phyloP scores from a whole-genome alignment of 2,113 vertebrate species.

The Jaculus jaculus region DNA sequence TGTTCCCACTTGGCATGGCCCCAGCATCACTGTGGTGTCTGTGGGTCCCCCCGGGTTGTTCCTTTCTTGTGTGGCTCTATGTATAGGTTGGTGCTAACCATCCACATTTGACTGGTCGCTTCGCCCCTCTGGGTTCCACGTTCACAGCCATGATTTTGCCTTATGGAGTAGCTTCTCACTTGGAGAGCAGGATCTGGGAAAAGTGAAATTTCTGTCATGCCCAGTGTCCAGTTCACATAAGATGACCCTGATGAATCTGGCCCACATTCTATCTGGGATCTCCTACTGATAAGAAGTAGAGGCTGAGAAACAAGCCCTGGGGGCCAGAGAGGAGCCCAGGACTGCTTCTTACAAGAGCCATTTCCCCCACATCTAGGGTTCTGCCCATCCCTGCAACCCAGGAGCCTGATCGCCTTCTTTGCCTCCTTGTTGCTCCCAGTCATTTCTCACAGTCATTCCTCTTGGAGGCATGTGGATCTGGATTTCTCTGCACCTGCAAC shows the following conservation, averaged over 20 bases:
- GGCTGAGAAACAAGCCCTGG: neutral
- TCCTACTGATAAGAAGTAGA: neutral
- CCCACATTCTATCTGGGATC: neutral
- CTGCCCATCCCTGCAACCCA: too few relatives aligned
- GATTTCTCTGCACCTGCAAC: neutral
- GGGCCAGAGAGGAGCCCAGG: neutral
- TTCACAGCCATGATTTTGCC: neutral
- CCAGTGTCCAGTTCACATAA: neutral
- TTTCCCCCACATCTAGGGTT: rapidly evolving
- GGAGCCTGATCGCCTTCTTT: rapidly evolving
- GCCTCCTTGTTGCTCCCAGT: neutral
- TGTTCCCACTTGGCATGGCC: too few relatives aligned
- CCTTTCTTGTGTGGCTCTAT: too few relatives aligned
- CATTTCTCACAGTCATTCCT: neutral
- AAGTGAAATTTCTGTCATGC: rapidly evolving
- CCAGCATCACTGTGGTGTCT: rapidly evolving
- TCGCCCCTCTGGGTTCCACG: neutral
- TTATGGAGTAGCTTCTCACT: neutral
- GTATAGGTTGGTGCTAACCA: neutral
- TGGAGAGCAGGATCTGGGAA: neutral
- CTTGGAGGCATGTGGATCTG: neutral
- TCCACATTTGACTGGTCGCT: neutral
- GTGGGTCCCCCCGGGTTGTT: rapidly evolving
- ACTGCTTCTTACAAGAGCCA: neutral
- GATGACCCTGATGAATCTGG: rapidly evolving